Percentiles rank a stretch among this genome's conserved stretches.
Conservation (phyloP, 2,888 invertebrate species). For the Sepiola atlantica region DNA sequence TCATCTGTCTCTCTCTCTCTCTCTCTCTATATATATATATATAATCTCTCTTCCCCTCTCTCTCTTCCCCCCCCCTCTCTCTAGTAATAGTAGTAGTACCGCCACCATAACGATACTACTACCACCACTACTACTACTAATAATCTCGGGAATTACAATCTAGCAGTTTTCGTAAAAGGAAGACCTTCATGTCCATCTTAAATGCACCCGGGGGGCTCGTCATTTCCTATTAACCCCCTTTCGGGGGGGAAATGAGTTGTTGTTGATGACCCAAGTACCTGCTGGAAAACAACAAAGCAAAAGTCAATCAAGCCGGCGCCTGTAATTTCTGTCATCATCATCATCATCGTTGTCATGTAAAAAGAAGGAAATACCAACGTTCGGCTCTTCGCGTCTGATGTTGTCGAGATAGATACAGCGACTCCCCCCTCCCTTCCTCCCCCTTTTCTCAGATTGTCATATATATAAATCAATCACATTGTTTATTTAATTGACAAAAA, state of each 20-base stretch:
- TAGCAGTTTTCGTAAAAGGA: background rate
- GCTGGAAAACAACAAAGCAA: too few relatives aligned
- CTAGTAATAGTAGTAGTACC: background rate
- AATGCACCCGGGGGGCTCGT: too few relatives aligned
- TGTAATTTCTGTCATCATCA: too few relatives aligned
- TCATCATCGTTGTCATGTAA: background rate
- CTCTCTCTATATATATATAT: too few relatives aligned
- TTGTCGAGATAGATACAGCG: background rate
- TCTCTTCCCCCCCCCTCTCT: background rate
- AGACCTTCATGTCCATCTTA: background rate
- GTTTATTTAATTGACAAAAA: background rate
- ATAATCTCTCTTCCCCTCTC: slow-evolving; percentile 33
- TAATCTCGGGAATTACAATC: background rate
- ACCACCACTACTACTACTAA: background rate
- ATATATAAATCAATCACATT: too few relatives aligned
- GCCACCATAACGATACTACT: background rate
- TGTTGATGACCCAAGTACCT: too few relatives aligned
- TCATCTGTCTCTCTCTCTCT: slow-evolving; percentile 36
- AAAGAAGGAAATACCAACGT: background rate
- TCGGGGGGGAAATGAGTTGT: background rate
- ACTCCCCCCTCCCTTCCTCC: background rate
- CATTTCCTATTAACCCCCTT: background rate
- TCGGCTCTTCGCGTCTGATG: too few relatives aligned
- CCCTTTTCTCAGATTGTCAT: too few relatives aligned
- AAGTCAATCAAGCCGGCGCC: too few relatives aligned